Evolutionary conservation across 1,140 invertebrate species (phyloP).

Genomic region (Zaprionus nigranus): DNA sequence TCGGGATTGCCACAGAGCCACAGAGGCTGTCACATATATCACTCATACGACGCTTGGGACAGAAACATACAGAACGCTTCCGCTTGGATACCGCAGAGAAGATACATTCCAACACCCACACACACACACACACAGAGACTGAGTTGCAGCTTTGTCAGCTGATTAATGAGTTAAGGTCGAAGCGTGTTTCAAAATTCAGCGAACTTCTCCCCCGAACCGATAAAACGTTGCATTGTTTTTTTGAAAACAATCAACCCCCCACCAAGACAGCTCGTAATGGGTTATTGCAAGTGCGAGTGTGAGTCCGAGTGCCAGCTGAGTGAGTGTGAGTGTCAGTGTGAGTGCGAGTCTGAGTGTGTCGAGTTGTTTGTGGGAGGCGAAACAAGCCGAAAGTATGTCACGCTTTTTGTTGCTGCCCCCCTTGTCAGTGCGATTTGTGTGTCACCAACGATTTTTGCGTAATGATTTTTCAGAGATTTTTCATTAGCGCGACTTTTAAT

Average conservation of each 20-base stretch:
- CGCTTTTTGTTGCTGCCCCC: not conserved
- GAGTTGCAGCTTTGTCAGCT: constrained; percentile 18
- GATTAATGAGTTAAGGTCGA: constrained; percentile 59
- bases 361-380: not conserved
- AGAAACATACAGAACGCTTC: constrained; percentile 50
- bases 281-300: not conserved
- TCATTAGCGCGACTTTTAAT: constrained; percentile 53
- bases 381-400: constrained; percentile 37
- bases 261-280: not conserved
- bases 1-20: not conserved
- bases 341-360: not conserved
- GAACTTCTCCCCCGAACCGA: constrained; percentile 32
- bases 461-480: constrained; percentile 17
- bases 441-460: constrained; percentile 5
- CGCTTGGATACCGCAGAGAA: constrained; percentile 32
- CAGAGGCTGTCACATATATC: constrained; percentile 57
- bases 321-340: not conserved
- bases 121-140: constrained; percentile 19
- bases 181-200: constrained; percentile 55
- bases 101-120: constrained; percentile 41
- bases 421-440: not conserved
- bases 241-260: constrained; percentile 9
- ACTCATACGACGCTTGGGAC: constrained; percentile 50
- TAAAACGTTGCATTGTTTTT: constrained; percentile 37
- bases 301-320: not conserved